Percentiles rank a stretch among this genome's conserved stretches.
These are phyloP conservation scores for Calosoma granatense DNA, from an alignment of 1,140 invertebrate species.

Conservation along the genomic window DNA sequence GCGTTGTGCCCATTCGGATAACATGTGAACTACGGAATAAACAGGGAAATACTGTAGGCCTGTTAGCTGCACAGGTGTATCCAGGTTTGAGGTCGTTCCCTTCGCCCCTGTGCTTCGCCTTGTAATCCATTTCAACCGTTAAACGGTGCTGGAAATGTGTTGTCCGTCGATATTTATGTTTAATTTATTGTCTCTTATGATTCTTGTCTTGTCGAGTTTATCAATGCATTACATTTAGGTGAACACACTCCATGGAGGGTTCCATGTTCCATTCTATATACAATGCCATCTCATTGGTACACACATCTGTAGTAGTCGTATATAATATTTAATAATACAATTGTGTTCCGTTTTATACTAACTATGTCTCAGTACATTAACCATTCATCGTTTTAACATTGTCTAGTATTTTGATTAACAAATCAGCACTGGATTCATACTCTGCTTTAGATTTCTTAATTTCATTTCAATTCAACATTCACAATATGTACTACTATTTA, in stretches of 20 bases:
- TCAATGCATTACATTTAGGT: background rate
- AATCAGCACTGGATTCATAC: no score
- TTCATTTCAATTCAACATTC: no score
- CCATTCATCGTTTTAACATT: background rate
- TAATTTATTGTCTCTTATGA: background rate
- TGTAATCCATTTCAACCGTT: background rate
- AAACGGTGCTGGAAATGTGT: background rate
- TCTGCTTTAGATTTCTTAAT: no score
- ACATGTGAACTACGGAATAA: conserved; percentile 30
- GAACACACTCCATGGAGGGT: background rate
- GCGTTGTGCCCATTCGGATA: conserved; percentile 24
- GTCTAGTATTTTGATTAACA: no score
- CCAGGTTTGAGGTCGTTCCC: conserved; percentile 22
- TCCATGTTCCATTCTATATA: background rate
- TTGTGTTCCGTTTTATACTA: background rate
- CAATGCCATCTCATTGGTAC: no score
- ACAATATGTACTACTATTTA: no score
- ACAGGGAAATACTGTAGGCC: conserved; percentile 26
- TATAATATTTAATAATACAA: background rate
- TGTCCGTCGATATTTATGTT: conserved; percentile 10
- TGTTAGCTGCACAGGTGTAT: conserved; percentile 27
- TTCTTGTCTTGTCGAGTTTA: no score
- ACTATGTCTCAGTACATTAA: background rate
- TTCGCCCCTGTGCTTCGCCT: background rate
- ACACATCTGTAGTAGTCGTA: background rate